Percentiles rank a stretch among this genome's conserved stretches.
Conservation (phyloP, 2,888 invertebrate genomes). For the Heliothis peltigera region DNA sequence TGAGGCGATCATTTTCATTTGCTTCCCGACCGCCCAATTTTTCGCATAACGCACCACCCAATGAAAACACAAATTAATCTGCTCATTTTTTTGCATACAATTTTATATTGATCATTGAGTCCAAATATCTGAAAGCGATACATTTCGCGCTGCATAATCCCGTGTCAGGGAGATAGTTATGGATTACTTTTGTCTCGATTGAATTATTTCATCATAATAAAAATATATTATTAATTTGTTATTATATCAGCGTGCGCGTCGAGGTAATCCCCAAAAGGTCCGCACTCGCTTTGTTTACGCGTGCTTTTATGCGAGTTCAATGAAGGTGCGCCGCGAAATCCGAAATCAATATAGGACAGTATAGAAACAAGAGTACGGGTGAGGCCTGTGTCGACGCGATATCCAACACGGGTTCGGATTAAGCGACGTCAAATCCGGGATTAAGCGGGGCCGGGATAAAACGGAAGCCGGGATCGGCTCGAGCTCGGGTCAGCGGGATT, state of each 20-base stretch:
- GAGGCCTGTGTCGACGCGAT: constrained; percentile 90
- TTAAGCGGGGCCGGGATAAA: constrained; percentile 88
- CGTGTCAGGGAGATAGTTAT: constrained; percentile 82
- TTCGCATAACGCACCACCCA: constrained; percentile 88
- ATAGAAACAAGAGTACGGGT: constrained; percentile 79
- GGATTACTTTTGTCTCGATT: constrained; percentile 84
- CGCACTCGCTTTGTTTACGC: constrained; percentile 72
- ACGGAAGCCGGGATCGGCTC: constrained; percentile 82
- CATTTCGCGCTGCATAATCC: constrained; percentile 83
- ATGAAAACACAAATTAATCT: constrained; percentile 90
- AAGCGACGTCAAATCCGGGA: constrained; percentile 90
- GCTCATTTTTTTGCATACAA: constrained; percentile 88
- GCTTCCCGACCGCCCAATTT: constrained; percentile 85
- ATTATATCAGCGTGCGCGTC: constrained; percentile 61
- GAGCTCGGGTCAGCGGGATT: constrained; percentile 88
- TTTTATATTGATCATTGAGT: constrained; percentile 88
- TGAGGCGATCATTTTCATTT: constrained; percentile 86
- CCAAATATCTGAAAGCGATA: constrained; percentile 84
- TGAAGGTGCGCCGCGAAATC: constrained; percentile 78
- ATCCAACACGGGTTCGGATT: constrained; percentile 92
- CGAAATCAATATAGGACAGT: constrained; percentile 82
- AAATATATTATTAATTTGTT: constrained; percentile 71
- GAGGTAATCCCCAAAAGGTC: constrained; percentile 73
- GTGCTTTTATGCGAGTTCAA: constrained; percentile 67
- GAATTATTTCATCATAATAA: constrained; percentile 83